Evolutionary conservation across 2,113 vertebrate genomes (phyloP), one percentile per base, ranked within the genome.

Genomic region (Pseudolaguvia tuberculata): DNA sequence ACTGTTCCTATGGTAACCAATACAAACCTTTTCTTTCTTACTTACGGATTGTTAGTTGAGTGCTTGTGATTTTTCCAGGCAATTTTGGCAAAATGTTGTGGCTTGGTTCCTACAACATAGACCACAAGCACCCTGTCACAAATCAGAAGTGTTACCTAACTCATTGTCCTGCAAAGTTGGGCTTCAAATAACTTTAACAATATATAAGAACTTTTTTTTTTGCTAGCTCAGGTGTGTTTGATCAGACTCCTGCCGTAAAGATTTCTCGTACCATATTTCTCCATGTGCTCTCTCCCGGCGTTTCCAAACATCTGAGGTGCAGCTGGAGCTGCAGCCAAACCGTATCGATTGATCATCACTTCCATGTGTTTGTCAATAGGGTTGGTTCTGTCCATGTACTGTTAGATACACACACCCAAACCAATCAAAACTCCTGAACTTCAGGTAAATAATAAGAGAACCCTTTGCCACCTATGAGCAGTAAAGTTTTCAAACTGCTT

Each of bases 41-140:
- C 96, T 94, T 90, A 99, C 96, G 95, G 95, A 84, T 98, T 99
- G 79, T 96, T 95, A 75, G 85, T 87, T 31, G 97, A 98, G 90
- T 99, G 97, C 29, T 92, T 95, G 86, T 99, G 97, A 87, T 98
- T 99, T 88, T 99, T 99, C 96, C 94, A 97, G 8, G 93, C 97
- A 84, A 99, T 94, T 91, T 97, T 99, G 13, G 96, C 95, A 89
- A 99, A 99, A 62, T 98, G 95, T 83, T 98, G 94, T 55, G 85
- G 83, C 85, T 92, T 96, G 55, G 96, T 98, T 51, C 96, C 97
- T 98, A 56, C 42, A 85, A 75, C 63, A 53, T 10, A 66, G 13
- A 76, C 14, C 7, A 61, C 5, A 55, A 27, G 17, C 23, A 62
- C 39, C 23, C 42, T 15, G 53, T 14, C 52, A 51, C 29, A 8